Evolutionary conservation across 2,888 invertebrate genomes (phyloP), one percentile per base, ranked within the genome.

Genomic region (Andrena flavipes): DNA sequence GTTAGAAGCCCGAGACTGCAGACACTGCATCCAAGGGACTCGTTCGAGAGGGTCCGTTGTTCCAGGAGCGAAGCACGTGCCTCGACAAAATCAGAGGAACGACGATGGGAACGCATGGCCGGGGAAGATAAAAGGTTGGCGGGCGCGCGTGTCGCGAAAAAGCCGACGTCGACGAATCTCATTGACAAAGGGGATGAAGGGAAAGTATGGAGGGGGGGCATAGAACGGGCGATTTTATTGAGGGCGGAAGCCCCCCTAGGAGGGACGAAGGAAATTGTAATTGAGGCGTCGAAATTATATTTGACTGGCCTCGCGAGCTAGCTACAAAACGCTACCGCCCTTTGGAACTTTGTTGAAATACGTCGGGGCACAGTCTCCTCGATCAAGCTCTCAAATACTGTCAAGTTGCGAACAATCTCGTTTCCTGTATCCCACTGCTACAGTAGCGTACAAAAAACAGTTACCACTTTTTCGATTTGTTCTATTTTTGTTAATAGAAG

Each of bases 111-210:
- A 88, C 90, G 91, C 91, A 90, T 90, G 90, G 89, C 87, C 84
- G 86, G 88, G 87, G 84, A 88, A 92, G 91, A 92, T 92, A 92
- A 91, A 77, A 92, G 90, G 88, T 86, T 75, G 77, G 84, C 79
- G 82, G 13, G 42, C 90, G 91, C 89, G 91, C 89, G 89, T 89
- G 89, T 78, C 79, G 77, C 86, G 85, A 89, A 87, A 88, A 63
- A 85, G 86, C 86, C 81, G 81, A 65, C 82, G 75, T 79, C 86
- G 89, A 87, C 87, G 80, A 88, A 88, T 88, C 85, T 84, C 85
- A 84, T 84, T 87, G 86, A 88, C 87, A 87, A 88, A 84, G 85
- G 76, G 60, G 49, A 29, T 35, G 75, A 35, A 16, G 74, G 68
- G 29, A 56, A 30, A n/a, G n/a, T 42, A 23, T 30, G 51, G 8